Conservation (phyloP, 2,888 invertebrate species). For the Hydrotaea diabolus region DNA sequence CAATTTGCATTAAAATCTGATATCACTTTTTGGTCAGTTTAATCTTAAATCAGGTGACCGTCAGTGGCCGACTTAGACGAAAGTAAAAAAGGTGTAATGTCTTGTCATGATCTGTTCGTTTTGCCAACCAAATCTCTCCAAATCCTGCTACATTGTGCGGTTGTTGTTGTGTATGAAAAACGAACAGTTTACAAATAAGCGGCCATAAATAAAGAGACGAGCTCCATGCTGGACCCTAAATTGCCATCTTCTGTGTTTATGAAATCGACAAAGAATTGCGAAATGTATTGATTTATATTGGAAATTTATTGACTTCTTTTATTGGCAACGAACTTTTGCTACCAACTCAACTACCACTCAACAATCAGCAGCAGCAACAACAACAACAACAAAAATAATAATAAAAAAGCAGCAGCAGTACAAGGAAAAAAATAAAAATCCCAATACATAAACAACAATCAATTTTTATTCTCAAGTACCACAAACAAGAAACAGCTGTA, state of each 20-base stretch:
- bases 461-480: constrained; percentile 36
- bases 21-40: too few species aligned
- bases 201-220: neutral
- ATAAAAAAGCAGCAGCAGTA: neutral
- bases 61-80: too few species aligned
- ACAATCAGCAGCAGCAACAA: constrained; percentile 1
- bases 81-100: too few species aligned
- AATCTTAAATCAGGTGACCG: too few species aligned
- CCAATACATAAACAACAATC: constrained; percentile 35
- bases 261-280: neutral
- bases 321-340: constrained; percentile 37
- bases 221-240: neutral
- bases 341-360: neutral
- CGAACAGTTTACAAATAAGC: too few species aligned
- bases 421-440: neutral
- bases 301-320: constrained; percentile 19
- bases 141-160: too few species aligned
- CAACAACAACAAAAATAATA: too few species aligned
- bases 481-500: constrained; percentile 36
- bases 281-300: constrained; percentile 17
- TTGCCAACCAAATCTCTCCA: too few species aligned
- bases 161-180: too few species aligned
- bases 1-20: too few species aligned
- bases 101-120: too few species aligned
- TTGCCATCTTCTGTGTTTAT: neutral